Conservation (phyloP, 2,888 invertebrate genomes). For the Sympetrum striolatum region DNA sequence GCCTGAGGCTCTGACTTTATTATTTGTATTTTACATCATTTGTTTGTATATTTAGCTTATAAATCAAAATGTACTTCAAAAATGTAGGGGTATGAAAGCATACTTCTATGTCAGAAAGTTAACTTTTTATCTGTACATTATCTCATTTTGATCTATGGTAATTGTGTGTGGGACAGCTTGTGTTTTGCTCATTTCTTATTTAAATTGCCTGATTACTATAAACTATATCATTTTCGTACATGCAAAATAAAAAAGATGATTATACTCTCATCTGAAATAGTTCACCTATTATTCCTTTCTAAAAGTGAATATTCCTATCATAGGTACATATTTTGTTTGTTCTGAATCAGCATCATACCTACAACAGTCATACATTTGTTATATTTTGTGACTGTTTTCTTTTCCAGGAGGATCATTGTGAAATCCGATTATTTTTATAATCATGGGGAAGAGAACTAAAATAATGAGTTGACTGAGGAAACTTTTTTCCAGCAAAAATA, state of each 20-base stretch:
- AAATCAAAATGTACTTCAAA: not conserved
- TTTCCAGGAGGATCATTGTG: too few relatives aligned
- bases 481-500: too few relatives aligned
- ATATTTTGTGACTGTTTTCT: too few relatives aligned
- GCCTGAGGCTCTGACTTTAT: not conserved
- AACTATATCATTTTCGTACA: not conserved
- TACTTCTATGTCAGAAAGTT: not conserved
- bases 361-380: too few relatives aligned
- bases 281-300: too few relatives aligned
- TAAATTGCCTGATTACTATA: not conserved
- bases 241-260: not conserved
- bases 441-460: too few relatives aligned
- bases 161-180: not conserved
- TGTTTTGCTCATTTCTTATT: too few relatives aligned
- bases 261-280: not conserved
- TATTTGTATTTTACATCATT: not conserved
- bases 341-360: too few relatives aligned
- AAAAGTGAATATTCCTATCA: too few relatives aligned
- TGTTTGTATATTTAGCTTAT: not conserved
- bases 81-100: not conserved
- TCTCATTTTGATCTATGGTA: not conserved
- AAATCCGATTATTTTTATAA: too few relatives aligned
- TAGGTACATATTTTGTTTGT: too few relatives aligned
- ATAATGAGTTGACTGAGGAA: too few relatives aligned
- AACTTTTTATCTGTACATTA: not conserved